Evolutionary conservation across 2,113 vertebrate species (phyloP).

Genomic region (Ornithorhynchus anatinus): DNA sequence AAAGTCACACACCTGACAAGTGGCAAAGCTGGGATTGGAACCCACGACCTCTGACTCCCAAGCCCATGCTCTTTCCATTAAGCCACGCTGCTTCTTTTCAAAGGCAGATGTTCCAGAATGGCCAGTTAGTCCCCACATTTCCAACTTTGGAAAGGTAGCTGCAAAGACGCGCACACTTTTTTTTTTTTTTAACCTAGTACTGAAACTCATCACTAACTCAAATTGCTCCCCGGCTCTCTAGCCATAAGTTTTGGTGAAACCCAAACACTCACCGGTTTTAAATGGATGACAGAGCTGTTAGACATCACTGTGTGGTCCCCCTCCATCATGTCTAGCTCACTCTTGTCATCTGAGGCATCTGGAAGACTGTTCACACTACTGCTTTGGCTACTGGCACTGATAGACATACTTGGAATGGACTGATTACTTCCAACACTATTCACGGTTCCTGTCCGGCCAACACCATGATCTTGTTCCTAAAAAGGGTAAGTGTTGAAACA

Average conservation of each 20-base stretch:
- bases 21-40: no score
- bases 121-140: not conserved
- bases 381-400: conserved; percentile 99
- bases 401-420: conserved; percentile 99
- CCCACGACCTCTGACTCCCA: no score
- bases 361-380: conserved; percentile 98
- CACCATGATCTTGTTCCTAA: conserved; percentile 91
- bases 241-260: not conserved
- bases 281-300: conserved; percentile 94
- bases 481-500: conserved; percentile 15
- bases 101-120: not conserved
- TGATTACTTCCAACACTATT: conserved; percentile 99
- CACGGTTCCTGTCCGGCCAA: conserved; percentile 92
- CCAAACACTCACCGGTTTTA: conserved; percentile 85
- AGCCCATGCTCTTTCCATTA: no score
- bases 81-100: no score
- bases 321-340: conserved; percentile 92
- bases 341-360: conserved; percentile 93
- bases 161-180: not conserved
- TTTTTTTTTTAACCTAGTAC: not conserved
- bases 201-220: no score
- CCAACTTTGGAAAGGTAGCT: not conserved
- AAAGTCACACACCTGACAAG: no score
- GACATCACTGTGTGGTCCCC: conserved; percentile 98
- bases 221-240: no score